phyloP scores from a whole-genome alignment of 1,140 invertebrate genomes.

The Euglossa dilemma region DNA sequence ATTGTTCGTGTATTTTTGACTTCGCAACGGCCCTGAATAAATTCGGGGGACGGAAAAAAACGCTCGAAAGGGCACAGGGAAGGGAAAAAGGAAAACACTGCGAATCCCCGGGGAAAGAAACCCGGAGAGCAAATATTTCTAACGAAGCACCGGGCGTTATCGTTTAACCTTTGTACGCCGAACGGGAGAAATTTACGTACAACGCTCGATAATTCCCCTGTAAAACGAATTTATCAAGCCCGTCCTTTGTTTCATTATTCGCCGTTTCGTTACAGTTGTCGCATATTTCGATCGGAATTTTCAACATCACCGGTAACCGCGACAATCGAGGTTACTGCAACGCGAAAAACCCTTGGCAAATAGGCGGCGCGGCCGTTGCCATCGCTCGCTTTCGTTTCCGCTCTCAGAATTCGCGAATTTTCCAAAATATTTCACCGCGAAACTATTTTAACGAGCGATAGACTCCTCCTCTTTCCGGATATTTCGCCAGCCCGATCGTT shows the following conservation, averaged over 20 bases:
- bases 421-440: neutral
- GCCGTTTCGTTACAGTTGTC: neutral
- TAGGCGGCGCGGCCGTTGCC: neutral
- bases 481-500: neutral
- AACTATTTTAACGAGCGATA: neutral
- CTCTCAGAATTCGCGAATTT: neutral
- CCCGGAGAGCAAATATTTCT: neutral
- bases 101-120: too few species aligned
- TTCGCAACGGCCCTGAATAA: neutral
- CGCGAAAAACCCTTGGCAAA: neutral
- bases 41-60: neutral
- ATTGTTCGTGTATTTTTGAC: neutral
- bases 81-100: neutral
- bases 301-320: neutral
- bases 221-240: constrained; percentile 6
- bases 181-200: neutral
- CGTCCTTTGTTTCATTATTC: neutral
- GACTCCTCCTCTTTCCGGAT: neutral
- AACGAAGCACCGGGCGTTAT: neutral
- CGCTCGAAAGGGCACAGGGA: neutral
- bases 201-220: neutral
- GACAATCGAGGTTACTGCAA: neutral
- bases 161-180: neutral
- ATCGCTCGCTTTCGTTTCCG: neutral
- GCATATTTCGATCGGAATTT: constrained; percentile 1